Evolutionary conservation across 2,797 vertebrate genomes (phyloP).

Genomic region (Anniella stebbinsi): DNA sequence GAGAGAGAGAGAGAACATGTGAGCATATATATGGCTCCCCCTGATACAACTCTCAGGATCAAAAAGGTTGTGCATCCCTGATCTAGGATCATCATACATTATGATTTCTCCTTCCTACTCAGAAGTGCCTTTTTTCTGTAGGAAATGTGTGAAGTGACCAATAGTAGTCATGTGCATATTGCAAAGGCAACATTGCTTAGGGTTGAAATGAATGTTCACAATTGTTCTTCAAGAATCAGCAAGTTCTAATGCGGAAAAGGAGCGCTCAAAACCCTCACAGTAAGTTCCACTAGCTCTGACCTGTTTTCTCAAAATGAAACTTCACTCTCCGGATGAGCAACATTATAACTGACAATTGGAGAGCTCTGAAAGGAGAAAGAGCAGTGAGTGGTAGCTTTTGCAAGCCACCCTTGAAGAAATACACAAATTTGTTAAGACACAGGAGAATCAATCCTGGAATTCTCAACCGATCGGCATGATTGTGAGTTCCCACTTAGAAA

Average conservation of each 20-base stretch:
- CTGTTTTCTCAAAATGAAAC: slow-evolving; percentile 45
- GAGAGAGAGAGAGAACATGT: no score
- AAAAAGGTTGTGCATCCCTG: no score
- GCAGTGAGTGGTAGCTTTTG: slow-evolving; percentile 35
- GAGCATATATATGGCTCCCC: no score
- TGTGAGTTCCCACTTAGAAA: background rate
- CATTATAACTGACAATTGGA: slow-evolving; percentile 38
- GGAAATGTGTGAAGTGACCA: background rate
- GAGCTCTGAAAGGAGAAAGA: slow-evolving; percentile 29
- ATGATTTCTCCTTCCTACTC: background rate
- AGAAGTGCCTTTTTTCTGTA: background rate
- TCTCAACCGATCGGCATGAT: slow-evolving; percentile 38
- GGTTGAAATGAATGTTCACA: slow-evolving; percentile 19
- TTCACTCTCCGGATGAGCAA: slow-evolving; percentile 36
- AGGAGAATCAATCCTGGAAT: slow-evolving; percentile 38
- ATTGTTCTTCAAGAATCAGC: slow-evolving; percentile 3
- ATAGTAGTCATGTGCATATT: background rate
- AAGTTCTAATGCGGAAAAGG: slow-evolving; percentile 20
- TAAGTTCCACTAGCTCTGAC: slow-evolving; percentile 42
- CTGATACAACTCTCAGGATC: no score
- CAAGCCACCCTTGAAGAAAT: slow-evolving; percentile 44
- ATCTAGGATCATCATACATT: background rate
- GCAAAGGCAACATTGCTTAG: slow-evolving; percentile 17
- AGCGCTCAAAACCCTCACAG: slow-evolving; percentile 46
- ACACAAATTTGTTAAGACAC: slow-evolving; percentile 40